Percentiles rank a stretch among this genome's conserved stretches.
phyloP scores from a whole-genome alignment of 2,888 invertebrate genomes.

The Drepanosiphum platanoidis region DNA sequence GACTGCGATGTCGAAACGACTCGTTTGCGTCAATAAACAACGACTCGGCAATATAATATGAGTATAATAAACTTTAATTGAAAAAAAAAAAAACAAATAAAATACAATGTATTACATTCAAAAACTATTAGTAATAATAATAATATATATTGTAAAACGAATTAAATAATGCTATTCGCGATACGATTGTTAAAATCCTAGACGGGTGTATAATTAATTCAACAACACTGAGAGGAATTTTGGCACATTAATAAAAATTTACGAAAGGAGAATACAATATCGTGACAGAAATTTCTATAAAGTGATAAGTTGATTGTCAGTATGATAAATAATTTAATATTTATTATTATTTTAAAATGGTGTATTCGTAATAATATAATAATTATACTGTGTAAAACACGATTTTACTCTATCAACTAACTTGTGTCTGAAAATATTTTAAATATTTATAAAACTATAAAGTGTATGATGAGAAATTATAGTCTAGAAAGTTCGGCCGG shows the following conservation, averaged over 20 bases:
- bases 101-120: slow-evolving; percentile 28
- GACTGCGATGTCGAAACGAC: too few species aligned
- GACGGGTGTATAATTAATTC: background rate
- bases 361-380: slow-evolving; percentile 28
- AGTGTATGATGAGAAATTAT: slow-evolving; percentile 14
- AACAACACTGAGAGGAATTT: slow-evolving; percentile 33
- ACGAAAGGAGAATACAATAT: slow-evolving; percentile 8
- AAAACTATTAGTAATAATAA: slow-evolving; percentile 37
- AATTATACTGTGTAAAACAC: background rate
- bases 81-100: slow-evolving; percentile 38
- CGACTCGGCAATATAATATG: background rate
- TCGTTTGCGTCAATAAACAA: too few species aligned
- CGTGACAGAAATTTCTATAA: slow-evolving; percentile 12
- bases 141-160: slow-evolving; percentile 4
- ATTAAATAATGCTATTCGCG: background rate
- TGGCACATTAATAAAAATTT: slow-evolving; percentile 40
- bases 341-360: slow-evolving; percentile 18
- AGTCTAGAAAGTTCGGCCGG: background rate
- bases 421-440: slow-evolving; percentile 4
- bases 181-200: background rate
- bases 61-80: slow-evolving; percentile 45
- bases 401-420: background rate
- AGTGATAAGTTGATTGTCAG: slow-evolving; percentile 41
- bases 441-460: slow-evolving; percentile 8
- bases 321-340: slow-evolving; percentile 34